Evolutionary conservation across 2,113 vertebrate species (phyloP), one percentile per base, ranked within the genome.

Genomic region (Nibea coibor): DNA sequence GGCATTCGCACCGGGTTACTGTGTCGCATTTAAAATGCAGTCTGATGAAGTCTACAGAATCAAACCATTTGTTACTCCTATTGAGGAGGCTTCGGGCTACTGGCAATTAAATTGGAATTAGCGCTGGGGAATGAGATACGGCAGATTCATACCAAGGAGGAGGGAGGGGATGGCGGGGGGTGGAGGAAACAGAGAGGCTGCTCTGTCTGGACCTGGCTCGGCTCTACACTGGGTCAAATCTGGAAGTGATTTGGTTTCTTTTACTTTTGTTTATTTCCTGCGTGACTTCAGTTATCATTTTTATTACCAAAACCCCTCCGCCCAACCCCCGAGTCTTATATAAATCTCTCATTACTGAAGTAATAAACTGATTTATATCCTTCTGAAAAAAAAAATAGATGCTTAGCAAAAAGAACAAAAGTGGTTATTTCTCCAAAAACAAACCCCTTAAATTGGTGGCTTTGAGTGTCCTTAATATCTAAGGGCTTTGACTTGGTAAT

Each of bases 31-130:
- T 99, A 98, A 99, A 99, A 99, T 98, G 97, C 98, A 96, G 97
- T 96, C 97, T 99, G 98, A 99, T 99, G 98, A 99, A 98, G 98
- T 98, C 97, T 98, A 98, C 97, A 99, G 98, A 99, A 98, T 99
- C 98, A 99, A 99, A 99, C 97, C 97, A 99, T 99, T 99, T 99
- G 98, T 99, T 99, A 98, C 98, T 99, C 96, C 98, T 98, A 98
- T 98, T 98, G 97, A 99, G 97, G 96, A 97, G 97, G 97, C 97
- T 98, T 96, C 96, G 95, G 98, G 97, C 97, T 97, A 98, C 97
- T 98, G 97, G 98, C 98, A 99, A 99, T 99, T 99, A 99, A 99
- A 99, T 98, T 98, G 98, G 98, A 99, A 99, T 99, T 99, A 99
- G 97, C 96, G 96, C 87, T 95, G 95, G 96, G 95, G 97, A 98